Base-by-base conservation (phyloP, 2,797 vertebrate genomes). In the Hydrocynus forskahlii region DNA sequence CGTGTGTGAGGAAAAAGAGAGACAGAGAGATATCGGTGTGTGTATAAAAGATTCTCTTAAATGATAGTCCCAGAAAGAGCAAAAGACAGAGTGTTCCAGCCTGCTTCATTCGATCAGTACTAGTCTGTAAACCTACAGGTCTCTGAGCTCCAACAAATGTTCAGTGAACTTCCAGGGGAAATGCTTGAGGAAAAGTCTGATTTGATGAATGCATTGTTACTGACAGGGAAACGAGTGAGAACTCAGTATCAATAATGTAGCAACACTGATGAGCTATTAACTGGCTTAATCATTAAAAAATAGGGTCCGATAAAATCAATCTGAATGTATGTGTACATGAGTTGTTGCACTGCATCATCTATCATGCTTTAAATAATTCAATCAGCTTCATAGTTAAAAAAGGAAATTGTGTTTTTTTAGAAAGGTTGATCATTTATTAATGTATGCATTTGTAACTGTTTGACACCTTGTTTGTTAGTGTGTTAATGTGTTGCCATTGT, bases 191-290 rank as follows among this genome's bases (percentile, higher is more conserved):
- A 76, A 64, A 84, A 73, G 64, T 17, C 45, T 29, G 69, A 68
- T 81, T 67, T 80, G 69, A 79, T 81, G 70, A 59, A 86, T 83
- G 62, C 78, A 35, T 45, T 48, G 4, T 80, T 78, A 71, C 23
- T 78, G 62, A 83, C 66, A 45, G 68, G 48, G 50, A 78, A 83
- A 69, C 14, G 45, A 25, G 43, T 38, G 66, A 64, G 72, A 52
- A 75, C 59, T 81, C 72, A n/a, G 84, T 85, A 91, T 94, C 90
- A 95, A 95, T 94, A 92, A 95, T 94, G 78, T 84, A 95, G 86
- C 82, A 76, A 1, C 85, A 88, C 86, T 90, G 87, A 95, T 93
- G 91, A 93, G 92, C 90, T 94, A 95, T 93, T 94, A 93, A 95
- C 91, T 87, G 77, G 76, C 78, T 77, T 92, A 90, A 88, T 91